Base-by-base conservation (phyloP, 2,113 vertebrate species). In the Neoarius graeffei region DNA sequence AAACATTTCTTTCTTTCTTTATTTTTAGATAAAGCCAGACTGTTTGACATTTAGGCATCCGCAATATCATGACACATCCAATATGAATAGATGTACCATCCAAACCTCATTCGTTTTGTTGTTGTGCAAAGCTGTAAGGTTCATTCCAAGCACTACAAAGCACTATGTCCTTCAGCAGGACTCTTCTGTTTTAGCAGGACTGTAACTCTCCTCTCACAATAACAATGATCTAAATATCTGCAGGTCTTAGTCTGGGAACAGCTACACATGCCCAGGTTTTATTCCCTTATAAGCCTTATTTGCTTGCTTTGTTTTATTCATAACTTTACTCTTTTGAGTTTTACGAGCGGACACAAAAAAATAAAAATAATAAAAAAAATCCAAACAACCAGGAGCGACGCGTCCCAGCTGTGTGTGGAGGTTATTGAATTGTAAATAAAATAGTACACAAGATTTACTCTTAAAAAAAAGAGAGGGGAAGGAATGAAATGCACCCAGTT, bases 361-460 rank as follows among this genome's bases (percentile, higher is more conserved):
- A 30, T 42, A 81, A 84, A n/a, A 74, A 85, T 84, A 85, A 86
- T 64, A 83, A 30, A 66, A 17, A 27, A 3, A 20, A 15, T 57
- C 77, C 69, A 87, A 89, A 90, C 81, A 87, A 87, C 83, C 86
- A 90, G 89, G 54, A 87, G 88, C 76, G 30, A 85, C 74, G 35
- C 62, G 85, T 81, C 66, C 84, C 84, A 81, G 85, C 86, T 85
- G 81, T 62, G 71, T 77, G 20, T 64, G 30, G 30, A 79, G 77
- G 86, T 89, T 89, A 91, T 86, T 90, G 89, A 90, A 91, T 87
- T 85, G 89, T 90, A 91, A 88, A 90, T 91, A 90, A 91, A 81
- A 57, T 71, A 87, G 56, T 83, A 83, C 85, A 42, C 17, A 76
- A 74, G 82, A 62, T 87, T 89, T 85, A 86, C 85, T 89, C 23